Evolutionary conservation across 2,888 invertebrate genomes (phyloP).

Genomic region (Acrobasis consociella): DNA sequence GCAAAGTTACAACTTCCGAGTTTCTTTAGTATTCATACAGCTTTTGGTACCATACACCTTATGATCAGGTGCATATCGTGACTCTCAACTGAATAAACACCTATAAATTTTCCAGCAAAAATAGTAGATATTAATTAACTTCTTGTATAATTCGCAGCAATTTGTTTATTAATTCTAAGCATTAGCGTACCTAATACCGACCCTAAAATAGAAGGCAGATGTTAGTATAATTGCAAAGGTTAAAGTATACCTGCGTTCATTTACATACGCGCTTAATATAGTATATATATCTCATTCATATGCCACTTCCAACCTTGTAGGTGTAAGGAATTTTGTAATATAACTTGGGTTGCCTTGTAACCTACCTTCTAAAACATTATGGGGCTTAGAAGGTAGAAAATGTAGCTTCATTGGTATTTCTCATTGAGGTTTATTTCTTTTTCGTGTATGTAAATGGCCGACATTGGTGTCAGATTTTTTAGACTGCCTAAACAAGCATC

Average conservation of each 20-base stretch:
- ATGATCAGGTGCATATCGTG: not conserved
- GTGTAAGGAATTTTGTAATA: conserved; percentile 17
- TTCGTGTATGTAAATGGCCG: no score
- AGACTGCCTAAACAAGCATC: no score
- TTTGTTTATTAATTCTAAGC: conserved; percentile 17
- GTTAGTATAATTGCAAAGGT: conserved; percentile 50
- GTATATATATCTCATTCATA: conserved; percentile 20
- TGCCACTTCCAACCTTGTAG: conserved; percentile 3
- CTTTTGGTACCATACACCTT: not conserved
- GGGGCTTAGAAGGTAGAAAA: conserved; percentile 10
- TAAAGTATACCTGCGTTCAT: conserved; percentile 32
- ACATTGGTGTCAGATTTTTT: no score
- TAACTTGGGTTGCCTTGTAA: conserved; percentile 9
- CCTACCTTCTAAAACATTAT: conserved; percentile 16
- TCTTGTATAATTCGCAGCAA: conserved; percentile 15
- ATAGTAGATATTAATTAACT: conserved; percentile 13
- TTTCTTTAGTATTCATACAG: no score
- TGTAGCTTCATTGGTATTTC: no score
- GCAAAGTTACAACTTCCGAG: no score
- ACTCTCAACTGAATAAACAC: not conserved
- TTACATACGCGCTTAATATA: conserved; percentile 25
- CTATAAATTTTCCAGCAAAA: not conserved
- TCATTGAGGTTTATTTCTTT: no score
- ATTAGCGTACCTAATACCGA: conserved; percentile 29
- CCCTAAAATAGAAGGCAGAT: conserved; percentile 20